Evolutionary conservation across 2,797 vertebrate species (phyloP).

Genomic region (Rhodeus uyekii): DNA sequence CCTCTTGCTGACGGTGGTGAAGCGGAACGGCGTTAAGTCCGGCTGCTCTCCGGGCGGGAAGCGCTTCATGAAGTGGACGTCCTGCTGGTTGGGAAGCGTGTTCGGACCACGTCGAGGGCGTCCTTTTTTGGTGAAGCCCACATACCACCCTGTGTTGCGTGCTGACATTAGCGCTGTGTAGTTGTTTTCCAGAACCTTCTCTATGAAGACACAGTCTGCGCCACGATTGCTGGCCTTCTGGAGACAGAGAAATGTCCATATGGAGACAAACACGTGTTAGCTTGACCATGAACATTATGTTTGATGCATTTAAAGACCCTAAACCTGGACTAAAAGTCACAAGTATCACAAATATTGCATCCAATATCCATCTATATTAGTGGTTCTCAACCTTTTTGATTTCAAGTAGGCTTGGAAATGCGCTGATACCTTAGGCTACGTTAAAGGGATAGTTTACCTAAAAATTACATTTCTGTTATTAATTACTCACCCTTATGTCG

Average conservation of each 20-base stretch:
- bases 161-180: conserved; percentile 87
- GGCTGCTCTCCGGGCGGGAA: conserved; percentile 80
- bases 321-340: not conserved
- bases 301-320: not conserved
- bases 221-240: conserved; percentile 83
- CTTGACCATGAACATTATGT: not conserved
- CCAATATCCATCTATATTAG: not conserved
- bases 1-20: conserved; percentile 80
- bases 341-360: no score
- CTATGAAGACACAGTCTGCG: conserved; percentile 82
- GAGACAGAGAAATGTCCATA: conserved; percentile 63
- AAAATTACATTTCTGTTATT: no score
- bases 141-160: conserved; percentile 80
- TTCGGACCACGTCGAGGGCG: conserved; percentile 79
- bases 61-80: conserved; percentile 86
- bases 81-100: conserved; percentile 82
- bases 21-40: conserved; percentile 80
- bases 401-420: not conserved
- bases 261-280: conserved; percentile 19
- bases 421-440: not conserved
- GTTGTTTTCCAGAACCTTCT: conserved; percentile 86
- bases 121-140: conserved; percentile 83
- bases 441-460: no score
- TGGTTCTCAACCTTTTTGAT: not conserved
- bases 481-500: no score